Evolutionary conservation across 2,113 vertebrate species (phyloP), one percentile per base, ranked within the genome.

Genomic region (Anthoscopus minutus): DNA sequence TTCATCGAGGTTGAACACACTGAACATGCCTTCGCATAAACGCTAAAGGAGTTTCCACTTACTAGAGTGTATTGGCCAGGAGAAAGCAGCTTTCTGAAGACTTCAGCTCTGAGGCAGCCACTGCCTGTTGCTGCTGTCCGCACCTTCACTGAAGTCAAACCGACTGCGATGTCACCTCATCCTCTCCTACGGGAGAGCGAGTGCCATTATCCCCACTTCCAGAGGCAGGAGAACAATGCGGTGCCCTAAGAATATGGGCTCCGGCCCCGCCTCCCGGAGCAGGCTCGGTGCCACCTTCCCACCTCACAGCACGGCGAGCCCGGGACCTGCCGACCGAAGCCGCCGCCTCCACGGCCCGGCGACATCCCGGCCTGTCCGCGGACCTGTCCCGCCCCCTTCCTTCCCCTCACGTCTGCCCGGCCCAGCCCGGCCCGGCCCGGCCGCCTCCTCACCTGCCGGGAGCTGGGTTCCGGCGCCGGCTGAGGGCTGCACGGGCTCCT

Each of bases 321-420:
- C 33, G 8, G 6, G 4, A 24, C 14, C 18, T 11, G 14, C 60
- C 4, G 22, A 13, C 6, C 19, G 31, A 9, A 2, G 21, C 30
- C 18, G 6, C 67, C n/a, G 8, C 18, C 16, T 8, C 19, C 6
- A 0, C 1, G 19, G 11, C 6, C 15, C 0, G 37, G 10, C 6
- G 25, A 12, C 19, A 18, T 6, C 53, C 13, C 44, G 30, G 1
- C 13, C 5, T 17, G 21, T 53, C 15, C 19, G 7, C 6, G 1
- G 13, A 6, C 9, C n/a, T 4, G 17, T 16, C 31, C 47, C 9
- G 9, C 27, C 14, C 31, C 15, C 21, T 33, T 18, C 57, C 48
- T 30, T 40, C 38, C 37, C 47, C 30, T 65, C 50, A 57, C 23
- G 25, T 5, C 66, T 21, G 3, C 40, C 47, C 31, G 8, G 20